phyloP scores from a whole-genome alignment of 2,797 vertebrate genomes.

The Serranus cabrilla region DNA sequence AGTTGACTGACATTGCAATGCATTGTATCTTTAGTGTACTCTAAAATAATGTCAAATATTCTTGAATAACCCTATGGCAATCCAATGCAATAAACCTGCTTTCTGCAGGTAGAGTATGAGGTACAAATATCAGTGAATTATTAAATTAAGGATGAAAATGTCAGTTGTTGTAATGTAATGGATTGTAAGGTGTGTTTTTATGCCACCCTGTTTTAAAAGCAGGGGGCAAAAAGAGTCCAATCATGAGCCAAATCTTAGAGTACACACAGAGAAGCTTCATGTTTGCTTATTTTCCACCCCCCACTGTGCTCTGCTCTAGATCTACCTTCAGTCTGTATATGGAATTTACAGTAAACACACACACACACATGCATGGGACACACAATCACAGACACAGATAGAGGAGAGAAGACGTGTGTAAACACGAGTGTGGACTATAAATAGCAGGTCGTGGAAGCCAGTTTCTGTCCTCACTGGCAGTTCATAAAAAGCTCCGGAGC shows the following conservation, averaged over 20 bases:
- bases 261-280: background rate
- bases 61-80: too few relatives aligned
- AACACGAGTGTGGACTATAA: conserved; percentile 76
- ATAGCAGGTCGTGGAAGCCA: conserved; percentile 74
- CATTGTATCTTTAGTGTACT: too few relatives aligned
- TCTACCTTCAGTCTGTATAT: conserved; percentile 17
- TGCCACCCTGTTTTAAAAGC: background rate
- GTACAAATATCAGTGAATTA: background rate
- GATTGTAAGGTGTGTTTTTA: background rate
- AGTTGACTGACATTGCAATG: too few relatives aligned
- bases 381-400: conserved; percentile 25
- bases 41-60: background rate
- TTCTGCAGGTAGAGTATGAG: background rate
- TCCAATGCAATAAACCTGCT: too few relatives aligned
- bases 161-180: background rate
- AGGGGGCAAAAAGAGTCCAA: background rate
- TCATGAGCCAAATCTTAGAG: conserved; percentile 4
- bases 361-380: conserved; percentile 10
- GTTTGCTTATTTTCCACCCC: conserved; percentile 3
- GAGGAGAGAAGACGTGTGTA: conserved; percentile 44
- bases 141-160: background rate
- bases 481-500: conserved; percentile 79
- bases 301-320: conserved; percentile 17
- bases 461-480: conserved; percentile 78
- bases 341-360: conserved; percentile 47